phyloP scores from a whole-genome alignment of 2,113 vertebrate genomes.

The Silurus asotus region DNA sequence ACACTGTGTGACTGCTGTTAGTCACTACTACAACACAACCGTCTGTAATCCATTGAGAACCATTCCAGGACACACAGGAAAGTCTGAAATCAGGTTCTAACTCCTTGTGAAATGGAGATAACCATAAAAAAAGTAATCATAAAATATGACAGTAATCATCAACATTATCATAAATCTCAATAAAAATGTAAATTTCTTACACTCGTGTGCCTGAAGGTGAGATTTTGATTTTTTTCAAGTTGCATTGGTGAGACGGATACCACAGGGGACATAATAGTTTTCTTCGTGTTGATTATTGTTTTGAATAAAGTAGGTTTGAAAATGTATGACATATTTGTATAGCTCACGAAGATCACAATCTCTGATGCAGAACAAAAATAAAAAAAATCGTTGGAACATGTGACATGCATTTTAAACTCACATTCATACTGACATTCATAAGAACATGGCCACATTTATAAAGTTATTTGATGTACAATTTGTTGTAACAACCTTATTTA shows the following conservation, averaged over 20 bases:
- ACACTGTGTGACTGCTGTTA: constrained; percentile 28
- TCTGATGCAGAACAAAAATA: background rate
- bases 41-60: constrained; percentile 52
- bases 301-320: background rate
- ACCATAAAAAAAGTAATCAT: background rate
- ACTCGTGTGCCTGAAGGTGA: background rate
- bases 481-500: background rate
- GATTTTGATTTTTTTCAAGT: background rate
- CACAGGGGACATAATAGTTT: background rate
- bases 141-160: no score
- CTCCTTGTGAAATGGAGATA: background rate
- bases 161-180: background rate
- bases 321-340: background rate
- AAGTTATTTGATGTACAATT: background rate
- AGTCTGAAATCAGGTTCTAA: background rate
- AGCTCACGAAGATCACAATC: background rate
- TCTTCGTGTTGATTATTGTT: background rate
- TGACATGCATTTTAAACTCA: no score
- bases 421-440: no score
- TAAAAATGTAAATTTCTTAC: no score
- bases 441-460: no score
- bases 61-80: constrained; percentile 51
- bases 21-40: background rate
- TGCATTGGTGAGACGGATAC: background rate
- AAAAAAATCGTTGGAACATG: background rate